phyloP scores from a whole-genome alignment of 2,888 invertebrate species.

The Ptilodon capucinus region DNA sequence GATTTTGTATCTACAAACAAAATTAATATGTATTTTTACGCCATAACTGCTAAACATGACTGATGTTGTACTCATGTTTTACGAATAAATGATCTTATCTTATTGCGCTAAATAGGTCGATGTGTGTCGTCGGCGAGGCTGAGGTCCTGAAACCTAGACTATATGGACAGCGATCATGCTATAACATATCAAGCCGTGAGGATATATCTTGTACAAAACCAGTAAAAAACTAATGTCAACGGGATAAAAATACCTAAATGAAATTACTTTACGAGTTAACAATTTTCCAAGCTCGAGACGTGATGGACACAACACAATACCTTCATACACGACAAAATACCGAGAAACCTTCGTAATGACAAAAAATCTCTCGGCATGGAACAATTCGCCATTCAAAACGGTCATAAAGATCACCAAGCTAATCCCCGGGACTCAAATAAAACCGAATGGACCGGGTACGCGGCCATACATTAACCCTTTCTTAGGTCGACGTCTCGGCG shows the following conservation, averaged over 20 bases:
- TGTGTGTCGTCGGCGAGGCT: no score
- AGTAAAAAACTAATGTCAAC: not conserved
- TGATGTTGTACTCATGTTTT: no score
- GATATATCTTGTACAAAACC: not conserved
- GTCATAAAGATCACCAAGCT: constrained; percentile 62
- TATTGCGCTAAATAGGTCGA: no score
- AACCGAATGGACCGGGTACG: constrained; percentile 47
- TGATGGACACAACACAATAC: constrained; percentile 40
- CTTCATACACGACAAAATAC: constrained; percentile 40
- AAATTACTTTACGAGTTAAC: not conserved
- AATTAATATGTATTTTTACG: no score
- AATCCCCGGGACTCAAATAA: constrained; percentile 62
- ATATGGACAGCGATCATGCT: not conserved
- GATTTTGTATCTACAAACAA: no score
- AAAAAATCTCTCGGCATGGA: constrained; percentile 46
- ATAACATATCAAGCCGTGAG: not conserved
- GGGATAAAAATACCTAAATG: not conserved
- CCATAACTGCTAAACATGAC: no score
- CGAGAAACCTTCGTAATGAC: constrained; percentile 42
- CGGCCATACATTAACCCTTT: constrained; percentile 67
- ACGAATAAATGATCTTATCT: no score
- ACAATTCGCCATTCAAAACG: constrained; percentile 63
- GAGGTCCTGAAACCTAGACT: not conserved
- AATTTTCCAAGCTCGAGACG: constrained; percentile 33
- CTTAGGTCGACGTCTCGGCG: constrained; percentile 63